A percentile compares a stretch with the other conserved stretches of the same genome.
These are phyloP conservation scores for Neostethus bicornis DNA, from an alignment of 2,797 vertebrate species.

Conservation along the genomic window DNA sequence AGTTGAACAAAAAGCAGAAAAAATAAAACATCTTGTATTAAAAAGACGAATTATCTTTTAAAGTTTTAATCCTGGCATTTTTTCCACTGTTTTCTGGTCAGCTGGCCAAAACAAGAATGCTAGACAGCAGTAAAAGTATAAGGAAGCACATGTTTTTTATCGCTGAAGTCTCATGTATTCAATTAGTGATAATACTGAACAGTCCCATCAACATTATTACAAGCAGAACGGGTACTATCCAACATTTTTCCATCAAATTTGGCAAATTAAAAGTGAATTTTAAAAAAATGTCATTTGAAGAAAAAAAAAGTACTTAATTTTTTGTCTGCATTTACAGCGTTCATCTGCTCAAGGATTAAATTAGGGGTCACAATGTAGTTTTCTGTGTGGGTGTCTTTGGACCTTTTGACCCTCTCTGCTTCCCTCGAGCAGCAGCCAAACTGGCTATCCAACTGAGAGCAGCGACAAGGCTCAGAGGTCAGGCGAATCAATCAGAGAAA, in stretches of 20 bases:
- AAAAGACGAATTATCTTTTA: not conserved
- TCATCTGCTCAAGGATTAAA: conserved; percentile 56
- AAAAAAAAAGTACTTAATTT: conserved; percentile 20
- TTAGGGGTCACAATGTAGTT: conserved; percentile 50
- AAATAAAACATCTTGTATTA: not conserved
- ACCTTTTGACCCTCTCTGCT: conserved; percentile 63
- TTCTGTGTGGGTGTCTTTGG: conserved; percentile 62
- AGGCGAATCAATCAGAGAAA: conserved; percentile 38
- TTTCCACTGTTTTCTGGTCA: conserved; percentile 1
- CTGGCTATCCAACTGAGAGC: conserved; percentile 56
- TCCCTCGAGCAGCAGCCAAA: conserved; percentile 58
- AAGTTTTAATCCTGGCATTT: conserved; percentile 10
- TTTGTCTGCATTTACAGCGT: conserved; percentile 33
- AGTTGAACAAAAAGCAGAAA: not conserved
- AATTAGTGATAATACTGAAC: conserved; percentile 38
- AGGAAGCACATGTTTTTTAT: conserved; percentile 29
- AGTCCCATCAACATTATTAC: conserved; percentile 18
- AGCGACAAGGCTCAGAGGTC: conserved; percentile 58
- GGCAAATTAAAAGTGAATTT: conserved; percentile 7
- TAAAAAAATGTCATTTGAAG: not conserved
- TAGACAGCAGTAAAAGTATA: conserved; percentile 3
- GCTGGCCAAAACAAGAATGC: not conserved
- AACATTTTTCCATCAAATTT: not conserved
- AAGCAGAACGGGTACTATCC: not conserved
- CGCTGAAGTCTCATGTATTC: conserved; percentile 32